These are phyloP conservation scores for Solenodon paradoxus DNA, from an alignment of 2,113 vertebrate genomes.

Conservation along the genomic window DNA sequence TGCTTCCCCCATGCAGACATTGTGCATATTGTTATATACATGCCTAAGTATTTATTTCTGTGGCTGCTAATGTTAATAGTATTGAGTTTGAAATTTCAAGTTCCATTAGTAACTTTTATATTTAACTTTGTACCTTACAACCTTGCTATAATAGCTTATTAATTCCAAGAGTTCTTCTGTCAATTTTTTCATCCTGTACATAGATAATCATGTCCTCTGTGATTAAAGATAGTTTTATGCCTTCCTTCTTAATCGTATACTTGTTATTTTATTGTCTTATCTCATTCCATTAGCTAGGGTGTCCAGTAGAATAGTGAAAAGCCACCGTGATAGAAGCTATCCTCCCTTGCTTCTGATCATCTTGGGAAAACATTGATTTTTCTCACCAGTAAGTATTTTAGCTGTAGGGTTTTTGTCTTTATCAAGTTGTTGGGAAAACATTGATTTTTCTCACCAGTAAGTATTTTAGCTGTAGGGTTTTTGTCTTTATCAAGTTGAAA, in stretches of 20 bases:
- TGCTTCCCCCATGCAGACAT: not conserved
- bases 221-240: not conserved
- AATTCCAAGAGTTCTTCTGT: not conserved
- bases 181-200: not conserved
- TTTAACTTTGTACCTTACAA: no score
- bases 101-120: not conserved
- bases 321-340: not conserved
- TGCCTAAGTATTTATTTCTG: not conserved
- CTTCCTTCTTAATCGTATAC: not conserved
- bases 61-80: not conserved
- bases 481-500: not conserved
- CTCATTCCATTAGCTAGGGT: not conserved
- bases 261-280: not conserved
- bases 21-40: not conserved
- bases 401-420: not conserved
- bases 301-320: not conserved
- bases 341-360: not conserved
- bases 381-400: not conserved
- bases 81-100: not conserved
- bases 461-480: not conserved
- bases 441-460: not conserved
- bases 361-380: not conserved
- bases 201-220: not conserved
- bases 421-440: not conserved
- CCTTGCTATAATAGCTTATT: no score